phyloP scores from a whole-genome alignment of 1,140 invertebrate genomes.

The Aphidius gifuensis region DNA sequence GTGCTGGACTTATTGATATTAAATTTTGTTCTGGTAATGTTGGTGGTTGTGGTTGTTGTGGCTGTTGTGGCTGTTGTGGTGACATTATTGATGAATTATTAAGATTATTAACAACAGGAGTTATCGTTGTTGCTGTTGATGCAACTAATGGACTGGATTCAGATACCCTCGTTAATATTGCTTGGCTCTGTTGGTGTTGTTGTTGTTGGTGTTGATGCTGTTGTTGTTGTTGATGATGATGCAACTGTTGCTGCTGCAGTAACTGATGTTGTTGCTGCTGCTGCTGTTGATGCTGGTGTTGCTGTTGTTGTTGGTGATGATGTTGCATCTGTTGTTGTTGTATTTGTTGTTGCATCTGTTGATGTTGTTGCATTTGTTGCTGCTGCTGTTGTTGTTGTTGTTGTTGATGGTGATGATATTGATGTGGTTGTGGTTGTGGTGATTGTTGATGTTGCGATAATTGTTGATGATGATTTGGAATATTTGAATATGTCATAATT shows the following conservation, averaged over 20 bases:
- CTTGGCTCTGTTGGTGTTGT: slow-evolving; percentile 35
- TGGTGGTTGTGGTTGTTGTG: slow-evolving; percentile 38
- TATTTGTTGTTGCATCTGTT: not conserved
- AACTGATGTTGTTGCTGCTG: no score
- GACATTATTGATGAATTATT: no score
- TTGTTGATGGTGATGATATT: no score
- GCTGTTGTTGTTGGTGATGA: no score
- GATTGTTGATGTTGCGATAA: not conserved
- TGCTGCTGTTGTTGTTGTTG: no score
- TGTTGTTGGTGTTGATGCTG: slow-evolving; percentile 16
- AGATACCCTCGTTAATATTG: slow-evolving; percentile 61
- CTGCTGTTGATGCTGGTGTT: no score
- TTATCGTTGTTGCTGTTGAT: slow-evolving; percentile 70
- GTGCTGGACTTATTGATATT: slow-evolving; percentile 52
- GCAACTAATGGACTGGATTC: slow-evolving; percentile 70
- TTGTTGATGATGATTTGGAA: not conserved
- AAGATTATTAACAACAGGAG: slow-evolving; percentile 64
- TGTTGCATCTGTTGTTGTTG: not conserved
- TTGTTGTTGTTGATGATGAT: not conserved
- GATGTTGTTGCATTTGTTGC: no score
- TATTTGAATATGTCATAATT: no score
- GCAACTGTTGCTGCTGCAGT: no score
- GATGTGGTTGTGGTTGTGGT: not conserved
- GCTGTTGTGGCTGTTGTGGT: no score
- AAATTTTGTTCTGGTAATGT: slow-evolving; percentile 30